These are phyloP conservation scores for Eurypyga helias DNA, from an alignment of 2,113 vertebrate species.

Conservation along the genomic window DNA sequence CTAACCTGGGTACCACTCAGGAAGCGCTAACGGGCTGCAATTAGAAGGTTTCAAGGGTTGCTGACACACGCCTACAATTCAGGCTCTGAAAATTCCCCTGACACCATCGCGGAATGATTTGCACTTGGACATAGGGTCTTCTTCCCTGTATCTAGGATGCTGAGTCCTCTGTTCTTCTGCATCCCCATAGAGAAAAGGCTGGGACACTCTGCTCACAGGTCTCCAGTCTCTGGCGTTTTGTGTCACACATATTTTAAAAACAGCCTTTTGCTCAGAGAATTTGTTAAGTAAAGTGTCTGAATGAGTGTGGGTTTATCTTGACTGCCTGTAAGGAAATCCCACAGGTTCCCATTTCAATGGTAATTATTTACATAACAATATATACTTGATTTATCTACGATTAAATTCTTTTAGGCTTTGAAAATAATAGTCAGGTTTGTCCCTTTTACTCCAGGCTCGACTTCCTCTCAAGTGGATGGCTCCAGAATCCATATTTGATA, in stretches of 20 bases:
- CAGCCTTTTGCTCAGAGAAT: background rate
- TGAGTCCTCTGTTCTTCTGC: background rate
- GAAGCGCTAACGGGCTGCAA: background rate
- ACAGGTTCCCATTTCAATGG: slow-evolving; percentile 24
- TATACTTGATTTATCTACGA: slow-evolving; percentile 1
- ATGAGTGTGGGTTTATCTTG: slow-evolving; percentile 51
- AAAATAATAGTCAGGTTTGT: slow-evolving; percentile 36
- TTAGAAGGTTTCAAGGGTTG: background rate
- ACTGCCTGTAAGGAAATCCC: slow-evolving; percentile 56
- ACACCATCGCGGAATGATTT: background rate
- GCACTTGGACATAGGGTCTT: background rate
- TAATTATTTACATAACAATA: slow-evolving; percentile 60
- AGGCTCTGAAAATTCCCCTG: background rate
- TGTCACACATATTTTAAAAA: background rate
- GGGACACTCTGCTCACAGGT: background rate
- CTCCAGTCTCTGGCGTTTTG: background rate
- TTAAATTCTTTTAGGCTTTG: slow-evolving; percentile 33
- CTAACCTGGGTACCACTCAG: background rate
- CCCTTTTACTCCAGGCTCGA: slow-evolving; percentile 82
- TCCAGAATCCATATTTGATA: slow-evolving; percentile 97
- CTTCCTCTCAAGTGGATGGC: slow-evolving; percentile 99
- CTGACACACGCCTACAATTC: background rate
- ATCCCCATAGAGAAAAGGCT: background rate
- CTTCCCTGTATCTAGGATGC: background rate
- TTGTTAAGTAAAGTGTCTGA: slow-evolving; percentile 4